These are phyloP conservation scores for Trachythela sp. DNA, from an alignment of 64 coral and sea anemone species.

Conservation along the genomic window DNA sequence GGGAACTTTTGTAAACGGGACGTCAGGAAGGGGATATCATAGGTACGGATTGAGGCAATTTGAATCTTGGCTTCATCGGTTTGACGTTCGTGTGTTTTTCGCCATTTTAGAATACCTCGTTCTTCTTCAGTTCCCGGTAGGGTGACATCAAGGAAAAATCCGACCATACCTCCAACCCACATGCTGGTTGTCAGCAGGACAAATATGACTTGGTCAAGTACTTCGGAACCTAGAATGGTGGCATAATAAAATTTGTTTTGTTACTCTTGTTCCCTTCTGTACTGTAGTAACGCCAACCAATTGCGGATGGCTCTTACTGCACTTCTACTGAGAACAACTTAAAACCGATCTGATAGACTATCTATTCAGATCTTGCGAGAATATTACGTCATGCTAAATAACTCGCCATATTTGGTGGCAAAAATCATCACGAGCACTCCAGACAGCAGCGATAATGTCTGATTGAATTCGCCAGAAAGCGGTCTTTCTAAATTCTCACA, in stretches of 20 bases:
- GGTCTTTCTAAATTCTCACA: too few species aligned
- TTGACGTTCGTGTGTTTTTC: neutral
- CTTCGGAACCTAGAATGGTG: constrained; percentile 35
- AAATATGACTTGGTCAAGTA: constrained; percentile 65
- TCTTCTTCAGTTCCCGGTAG: constrained; percentile 73
- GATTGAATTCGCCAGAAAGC: too few species aligned
- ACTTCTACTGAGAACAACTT: too few species aligned
- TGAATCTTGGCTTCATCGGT: neutral
- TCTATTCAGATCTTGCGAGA: too few species aligned
- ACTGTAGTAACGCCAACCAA: too few species aligned
- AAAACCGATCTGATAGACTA: too few species aligned
- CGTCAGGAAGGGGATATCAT: constrained; percentile 59
- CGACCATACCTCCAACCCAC: constrained; percentile 65
- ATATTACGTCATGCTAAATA: too few species aligned
- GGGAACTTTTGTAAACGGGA: constrained; percentile 14
- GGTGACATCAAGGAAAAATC: constrained; percentile 80
- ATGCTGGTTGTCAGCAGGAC: constrained; percentile 78
- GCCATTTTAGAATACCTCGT: constrained; percentile 44
- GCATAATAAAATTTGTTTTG: neutral
- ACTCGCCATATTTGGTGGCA: too few species aligned
- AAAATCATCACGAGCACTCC: too few species aligned
- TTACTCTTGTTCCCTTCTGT: too few species aligned
- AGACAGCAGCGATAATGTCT: too few species aligned
- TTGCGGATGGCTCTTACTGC: too few species aligned
- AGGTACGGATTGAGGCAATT: constrained; percentile 41